A percentile compares a stretch with the other conserved stretches of the same genome.
Evolutionary conservation across 2,113 vertebrate genomes (phyloP).

Genomic region (Gymnarchus niloticus): DNA sequence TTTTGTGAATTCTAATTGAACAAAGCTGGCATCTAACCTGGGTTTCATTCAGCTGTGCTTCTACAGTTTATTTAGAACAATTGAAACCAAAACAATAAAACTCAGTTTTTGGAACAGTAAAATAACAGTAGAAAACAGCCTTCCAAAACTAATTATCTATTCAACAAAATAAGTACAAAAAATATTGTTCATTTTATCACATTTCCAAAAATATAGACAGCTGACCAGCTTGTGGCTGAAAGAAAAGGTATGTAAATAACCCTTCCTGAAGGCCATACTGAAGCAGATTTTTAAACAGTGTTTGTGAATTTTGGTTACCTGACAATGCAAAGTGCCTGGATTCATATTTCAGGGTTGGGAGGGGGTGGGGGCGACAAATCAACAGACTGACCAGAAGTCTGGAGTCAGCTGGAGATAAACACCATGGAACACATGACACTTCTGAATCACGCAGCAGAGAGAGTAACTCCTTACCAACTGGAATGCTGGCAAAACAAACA

Average conservation of each 20-base stretch:
- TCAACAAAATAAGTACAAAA: not conserved
- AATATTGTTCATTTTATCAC: not conserved
- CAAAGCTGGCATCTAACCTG: not conserved
- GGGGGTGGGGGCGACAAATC: not conserved
- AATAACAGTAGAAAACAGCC: not conserved
- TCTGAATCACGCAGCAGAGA: not conserved
- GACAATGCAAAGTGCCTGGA: not conserved
- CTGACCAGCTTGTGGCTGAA: not conserved
- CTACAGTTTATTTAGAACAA: not conserved
- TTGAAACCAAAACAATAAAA: not conserved
- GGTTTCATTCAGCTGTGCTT: not conserved
- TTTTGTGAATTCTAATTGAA: not conserved
- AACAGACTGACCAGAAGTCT: not conserved
- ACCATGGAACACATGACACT: not conserved
- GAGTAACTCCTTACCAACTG: constrained; percentile 11
- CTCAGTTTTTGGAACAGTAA: not conserved
- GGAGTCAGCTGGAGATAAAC: constrained; percentile 8
- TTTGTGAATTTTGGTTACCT: constrained; percentile 8
- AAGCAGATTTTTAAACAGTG: not conserved
- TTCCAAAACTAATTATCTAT: not conserved
- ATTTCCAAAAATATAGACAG: not conserved
- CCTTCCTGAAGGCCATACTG: not conserved
- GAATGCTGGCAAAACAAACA: not conserved
- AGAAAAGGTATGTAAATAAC: not conserved
- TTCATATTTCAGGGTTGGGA: constrained; percentile 18